Evolutionary conservation across 2,113 vertebrate genomes (phyloP).

Genomic region (Lampris megalopsis): DNA sequence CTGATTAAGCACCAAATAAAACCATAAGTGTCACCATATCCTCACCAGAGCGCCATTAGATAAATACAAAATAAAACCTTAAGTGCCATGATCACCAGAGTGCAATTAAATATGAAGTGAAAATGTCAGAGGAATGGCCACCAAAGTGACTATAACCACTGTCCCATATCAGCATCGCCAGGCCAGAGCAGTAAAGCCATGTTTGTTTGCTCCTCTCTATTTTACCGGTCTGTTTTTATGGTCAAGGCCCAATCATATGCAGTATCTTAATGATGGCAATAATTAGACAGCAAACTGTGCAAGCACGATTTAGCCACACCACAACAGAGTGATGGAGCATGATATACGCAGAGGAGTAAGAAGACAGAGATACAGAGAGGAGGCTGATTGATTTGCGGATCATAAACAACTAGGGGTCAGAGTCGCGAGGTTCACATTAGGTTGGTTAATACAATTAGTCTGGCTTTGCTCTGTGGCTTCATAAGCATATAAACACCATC

Average conservation of each 20-base stretch:
- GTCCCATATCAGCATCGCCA: constrained; percentile 72
- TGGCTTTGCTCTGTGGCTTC: constrained; percentile 42
- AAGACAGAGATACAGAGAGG: background rate
- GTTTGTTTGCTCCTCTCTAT: constrained; percentile 65
- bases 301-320: constrained; percentile 39
- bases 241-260: constrained; percentile 63
- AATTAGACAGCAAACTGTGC: constrained; percentile 62
- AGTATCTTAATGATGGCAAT: constrained; percentile 70
- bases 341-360: constrained; percentile 11
- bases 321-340: constrained; percentile 23
- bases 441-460: constrained; percentile 72
- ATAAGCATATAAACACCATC: constrained; percentile 51
- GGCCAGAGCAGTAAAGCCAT: constrained; percentile 71
- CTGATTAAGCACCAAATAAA: constrained; percentile 65
- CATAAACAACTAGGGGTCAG: constrained; percentile 64
- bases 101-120: constrained; percentile 74
- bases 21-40: constrained; percentile 55
- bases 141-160: constrained; percentile 49
- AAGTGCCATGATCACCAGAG: constrained; percentile 70
- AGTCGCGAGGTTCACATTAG: constrained; percentile 53
- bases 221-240: constrained; percentile 62
- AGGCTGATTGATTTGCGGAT: constrained; percentile 60
- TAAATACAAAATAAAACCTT: constrained; percentile 70
- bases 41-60: constrained; percentile 65
- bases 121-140: constrained; percentile 70